These are phyloP conservation scores for Myoxocephalus aenaeus DNA, from an alignment of 2,797 vertebrate species.

Conservation along the genomic window DNA sequence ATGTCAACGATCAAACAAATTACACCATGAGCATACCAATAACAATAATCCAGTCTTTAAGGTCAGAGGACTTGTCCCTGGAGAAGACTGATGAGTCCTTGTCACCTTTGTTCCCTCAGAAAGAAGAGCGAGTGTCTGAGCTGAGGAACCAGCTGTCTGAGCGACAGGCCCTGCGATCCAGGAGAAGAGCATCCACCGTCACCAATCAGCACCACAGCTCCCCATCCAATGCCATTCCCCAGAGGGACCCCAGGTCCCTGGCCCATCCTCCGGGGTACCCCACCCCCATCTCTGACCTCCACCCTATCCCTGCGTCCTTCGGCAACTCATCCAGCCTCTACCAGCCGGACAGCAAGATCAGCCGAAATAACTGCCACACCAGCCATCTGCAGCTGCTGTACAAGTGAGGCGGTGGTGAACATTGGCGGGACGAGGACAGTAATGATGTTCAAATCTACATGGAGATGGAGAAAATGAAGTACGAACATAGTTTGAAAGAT, in stretches of 20 bases:
- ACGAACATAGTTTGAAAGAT: neutral
- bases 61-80: neutral
- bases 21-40: neutral
- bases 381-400: conserved; percentile 92
- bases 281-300: conserved; percentile 73
- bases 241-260: conserved; percentile 77
- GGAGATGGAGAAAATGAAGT: neutral
- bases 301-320: conserved; percentile 79
- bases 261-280: conserved; percentile 81
- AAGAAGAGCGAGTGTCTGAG: conserved; percentile 91
- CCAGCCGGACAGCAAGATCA: conserved; percentile 86
- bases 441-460: neutral
- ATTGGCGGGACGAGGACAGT: neutral
- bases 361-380: conserved; percentile 90
- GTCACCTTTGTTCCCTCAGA: conserved; percentile 77
- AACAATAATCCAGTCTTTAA: neutral
- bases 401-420: conserved; percentile 80
- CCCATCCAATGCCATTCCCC: conserved; percentile 64
- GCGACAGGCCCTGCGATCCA: conserved; percentile 89
- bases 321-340: conserved; percentile 84
- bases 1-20: neutral
- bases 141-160: conserved; percentile 91
- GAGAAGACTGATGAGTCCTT: neutral
- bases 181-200: conserved; percentile 85
- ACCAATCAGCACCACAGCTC: conserved; percentile 81